phyloP scores from a whole-genome alignment of 2,888 invertebrate genomes.

The Elmis aenea region DNA sequence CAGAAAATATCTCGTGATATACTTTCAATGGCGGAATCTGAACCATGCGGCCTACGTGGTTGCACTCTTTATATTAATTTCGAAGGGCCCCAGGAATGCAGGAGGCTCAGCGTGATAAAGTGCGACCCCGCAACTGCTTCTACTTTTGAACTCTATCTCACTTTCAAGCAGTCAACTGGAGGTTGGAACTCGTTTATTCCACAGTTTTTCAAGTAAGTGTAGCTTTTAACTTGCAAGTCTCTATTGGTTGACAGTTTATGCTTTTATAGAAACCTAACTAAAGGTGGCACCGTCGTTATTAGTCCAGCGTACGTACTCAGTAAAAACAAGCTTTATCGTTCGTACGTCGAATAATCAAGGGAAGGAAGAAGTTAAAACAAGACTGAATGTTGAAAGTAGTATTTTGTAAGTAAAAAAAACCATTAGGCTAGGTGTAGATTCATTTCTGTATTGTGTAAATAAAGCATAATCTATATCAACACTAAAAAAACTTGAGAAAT shows the following conservation, averaged over 20 bases:
- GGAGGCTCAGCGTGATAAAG: constrained; percentile 74
- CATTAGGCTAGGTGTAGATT: too few species aligned
- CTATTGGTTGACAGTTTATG: constrained; percentile 22
- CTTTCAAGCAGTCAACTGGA: constrained; percentile 76
- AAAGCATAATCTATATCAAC: too few species aligned
- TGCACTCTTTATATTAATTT: constrained; percentile 82
- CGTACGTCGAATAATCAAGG: constrained; percentile 46
- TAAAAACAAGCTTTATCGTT: constrained; percentile 87
- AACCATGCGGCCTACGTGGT: constrained; percentile 85
- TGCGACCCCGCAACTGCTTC: constrained; percentile 81
- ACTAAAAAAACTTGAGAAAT: too few species aligned
- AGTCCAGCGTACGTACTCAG: constrained; percentile 83
- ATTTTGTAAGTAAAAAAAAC: too few species aligned
- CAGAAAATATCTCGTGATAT: constrained; percentile 75
- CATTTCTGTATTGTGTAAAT: too few species aligned
- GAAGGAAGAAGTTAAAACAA: constrained; percentile 15
- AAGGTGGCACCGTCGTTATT: constrained; percentile 78
- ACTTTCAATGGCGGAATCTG: constrained; percentile 76
- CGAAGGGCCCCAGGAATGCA: constrained; percentile 61
- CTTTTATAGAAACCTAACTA: constrained; percentile 70
- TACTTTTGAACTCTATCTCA: constrained; percentile 84
- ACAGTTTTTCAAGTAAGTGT: constrained; percentile 81
- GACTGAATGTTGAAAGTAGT: too few species aligned
- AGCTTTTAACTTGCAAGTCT: not conserved
- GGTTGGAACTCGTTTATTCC: constrained; percentile 83